Conservation (phyloP, 2,888 invertebrate species). For the Imbricaverruca yamaguchii region DNA sequence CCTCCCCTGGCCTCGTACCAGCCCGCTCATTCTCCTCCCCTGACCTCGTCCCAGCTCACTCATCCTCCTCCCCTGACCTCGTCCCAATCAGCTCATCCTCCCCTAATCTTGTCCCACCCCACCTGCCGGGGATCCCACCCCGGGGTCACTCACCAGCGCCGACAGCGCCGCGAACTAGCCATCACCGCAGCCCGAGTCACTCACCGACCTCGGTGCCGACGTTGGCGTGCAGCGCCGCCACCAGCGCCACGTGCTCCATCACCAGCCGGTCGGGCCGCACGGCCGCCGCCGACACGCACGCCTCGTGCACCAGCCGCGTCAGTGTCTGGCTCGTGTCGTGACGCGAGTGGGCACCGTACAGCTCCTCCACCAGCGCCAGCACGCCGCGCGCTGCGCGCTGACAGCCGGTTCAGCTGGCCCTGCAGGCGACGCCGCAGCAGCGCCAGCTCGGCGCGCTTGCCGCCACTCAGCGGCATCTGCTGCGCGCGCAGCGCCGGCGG, state of each 20-base stretch:
- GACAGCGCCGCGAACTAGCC: background rate
- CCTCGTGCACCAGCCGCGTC: slow-evolving; percentile 59
- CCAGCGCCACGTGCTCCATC: slow-evolving; percentile 72
- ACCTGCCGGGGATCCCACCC: too few relatives aligned
- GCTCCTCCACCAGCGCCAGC: slow-evolving; percentile 62
- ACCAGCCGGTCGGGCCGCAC: slow-evolving; percentile 41
- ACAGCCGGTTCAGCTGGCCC: slow-evolving; percentile 76
- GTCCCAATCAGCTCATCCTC: background rate
- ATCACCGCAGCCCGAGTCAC: background rate
- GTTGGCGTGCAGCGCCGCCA: slow-evolving; percentile 79
- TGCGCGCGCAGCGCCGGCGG: slow-evolving; percentile 68
- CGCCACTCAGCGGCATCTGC: slow-evolving; percentile 38
- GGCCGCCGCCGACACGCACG: slow-evolving; percentile 43
- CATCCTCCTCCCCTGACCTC: background rate
- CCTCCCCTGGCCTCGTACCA: too few relatives aligned
- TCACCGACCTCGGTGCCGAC: slow-evolving; percentile 82
- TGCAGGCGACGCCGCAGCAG: slow-evolving; percentile 73
- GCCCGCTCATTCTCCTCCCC: too few relatives aligned
- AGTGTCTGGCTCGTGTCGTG: slow-evolving; percentile 72
- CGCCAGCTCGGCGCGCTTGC: slow-evolving; percentile 49
- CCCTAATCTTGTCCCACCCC: too few relatives aligned
- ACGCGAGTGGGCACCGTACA: slow-evolving; percentile 72
- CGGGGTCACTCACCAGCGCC: too few relatives aligned
- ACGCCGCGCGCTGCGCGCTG: slow-evolving; percentile 82
- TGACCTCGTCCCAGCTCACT: too few relatives aligned